Evolutionary conservation across 1,140 invertebrate species (phyloP).

Genomic region (Pseudomyrmex concolor): DNA sequence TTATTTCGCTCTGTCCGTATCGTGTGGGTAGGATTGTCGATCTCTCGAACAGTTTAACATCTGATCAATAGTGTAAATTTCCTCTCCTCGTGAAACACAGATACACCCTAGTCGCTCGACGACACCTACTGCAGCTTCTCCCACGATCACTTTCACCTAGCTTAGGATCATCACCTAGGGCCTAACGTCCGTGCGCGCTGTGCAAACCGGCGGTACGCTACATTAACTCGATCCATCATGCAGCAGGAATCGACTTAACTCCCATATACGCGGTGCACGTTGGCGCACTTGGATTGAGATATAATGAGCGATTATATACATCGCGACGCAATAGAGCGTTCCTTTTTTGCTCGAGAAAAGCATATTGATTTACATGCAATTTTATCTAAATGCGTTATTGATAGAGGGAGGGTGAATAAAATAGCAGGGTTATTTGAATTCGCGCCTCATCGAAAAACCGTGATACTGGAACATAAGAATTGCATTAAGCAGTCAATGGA

Average conservation of each 20-base stretch:
- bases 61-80: background rate
- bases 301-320: conserved; percentile 46
- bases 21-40: background rate
- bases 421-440: background rate
- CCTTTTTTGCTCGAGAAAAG: background rate
- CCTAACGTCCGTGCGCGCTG: conserved; percentile 71
- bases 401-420: background rate
- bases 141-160: conserved; percentile 78
- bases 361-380: conserved; percentile 38
- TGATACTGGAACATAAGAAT: background rate
- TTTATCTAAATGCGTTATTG: background rate
- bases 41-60: background rate
- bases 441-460: background rate
- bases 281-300: conserved; percentile 32
- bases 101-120: conserved; percentile 32
- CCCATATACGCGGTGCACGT: conserved; percentile 7
- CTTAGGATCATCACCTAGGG: conserved; percentile 78
- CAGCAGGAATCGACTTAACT: conserved; percentile 73
- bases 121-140: conserved; percentile 73
- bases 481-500: background rate
- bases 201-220: conserved; percentile 76
- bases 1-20: background rate
- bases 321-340: conserved; percentile 2
- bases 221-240: conserved; percentile 81
- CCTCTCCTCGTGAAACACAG: background rate